These are phyloP conservation scores for Delphinus delphis DNA, from an alignment of 2,113 vertebrate species.

Conservation along the genomic window DNA sequence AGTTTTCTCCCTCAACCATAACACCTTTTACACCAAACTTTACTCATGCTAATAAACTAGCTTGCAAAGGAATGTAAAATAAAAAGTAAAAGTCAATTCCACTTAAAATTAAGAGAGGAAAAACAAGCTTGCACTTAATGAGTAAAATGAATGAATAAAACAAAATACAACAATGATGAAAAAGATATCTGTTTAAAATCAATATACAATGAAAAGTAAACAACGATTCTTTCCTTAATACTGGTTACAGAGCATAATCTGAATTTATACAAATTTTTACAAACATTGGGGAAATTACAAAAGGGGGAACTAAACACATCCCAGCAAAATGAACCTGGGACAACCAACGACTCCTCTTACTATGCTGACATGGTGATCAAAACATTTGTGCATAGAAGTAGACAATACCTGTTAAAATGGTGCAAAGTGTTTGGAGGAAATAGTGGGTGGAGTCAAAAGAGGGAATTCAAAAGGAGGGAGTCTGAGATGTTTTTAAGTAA, in stretches of 20 bases:
- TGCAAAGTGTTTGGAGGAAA: not conserved
- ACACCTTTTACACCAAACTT: not conserved
- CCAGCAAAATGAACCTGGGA: not conserved
- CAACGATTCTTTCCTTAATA: not conserved
- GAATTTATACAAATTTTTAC: not conserved
- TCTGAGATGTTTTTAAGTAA: not conserved
- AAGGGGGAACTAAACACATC: not conserved
- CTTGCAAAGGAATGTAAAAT: not conserved
- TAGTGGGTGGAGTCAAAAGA: not conserved
- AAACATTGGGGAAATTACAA: not conserved
- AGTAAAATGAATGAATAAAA: not conserved
- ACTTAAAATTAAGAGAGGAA: not conserved
- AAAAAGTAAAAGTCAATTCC: conserved; percentile 20
- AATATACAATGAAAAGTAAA: not conserved
- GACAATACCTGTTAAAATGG: not conserved
- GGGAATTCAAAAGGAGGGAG: not conserved
- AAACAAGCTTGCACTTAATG: not conserved
- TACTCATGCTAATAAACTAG: not conserved
- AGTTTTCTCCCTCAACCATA: not conserved
- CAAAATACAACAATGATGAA: not conserved
- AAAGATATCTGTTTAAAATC: not conserved
- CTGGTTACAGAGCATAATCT: not conserved
- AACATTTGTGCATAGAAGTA: not conserved
- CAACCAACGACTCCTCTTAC: not conserved
- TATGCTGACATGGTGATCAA: not conserved